Conservation (phyloP, 2,888 invertebrate species). For the Nomada hirtipes region DNA sequence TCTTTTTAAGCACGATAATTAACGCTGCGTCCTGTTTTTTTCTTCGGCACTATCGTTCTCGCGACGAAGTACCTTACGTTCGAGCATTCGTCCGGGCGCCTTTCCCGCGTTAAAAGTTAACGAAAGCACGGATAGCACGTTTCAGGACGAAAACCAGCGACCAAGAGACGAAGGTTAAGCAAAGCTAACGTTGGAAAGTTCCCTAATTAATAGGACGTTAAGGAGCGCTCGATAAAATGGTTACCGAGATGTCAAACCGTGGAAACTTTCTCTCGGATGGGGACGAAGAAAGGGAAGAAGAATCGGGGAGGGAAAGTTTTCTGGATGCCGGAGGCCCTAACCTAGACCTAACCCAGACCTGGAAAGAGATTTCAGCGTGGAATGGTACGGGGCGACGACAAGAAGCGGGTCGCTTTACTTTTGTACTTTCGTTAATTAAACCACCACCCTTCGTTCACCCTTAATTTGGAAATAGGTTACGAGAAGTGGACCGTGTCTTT, state of each 20-base stretch:
- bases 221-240: slow-evolving; percentile 56
- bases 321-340: background rate
- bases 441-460: background rate
- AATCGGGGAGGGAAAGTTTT: slow-evolving; percentile 33
- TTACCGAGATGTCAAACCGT: slow-evolving; percentile 57
- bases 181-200: slow-evolving; percentile 60
- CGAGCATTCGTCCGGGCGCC: background rate
- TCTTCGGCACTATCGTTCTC: slow-evolving; percentile 26
- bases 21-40: slow-evolving; percentile 18
- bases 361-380: slow-evolving; percentile 12
- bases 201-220: slow-evolving; percentile 66
- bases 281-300: slow-evolving; percentile 30
- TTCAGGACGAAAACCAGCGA: background rate
- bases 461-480: slow-evolving; percentile 51
- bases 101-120: slow-evolving; percentile 26
- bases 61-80: slow-evolving; percentile 30
- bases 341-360: slow-evolving; percentile 23
- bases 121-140: slow-evolving; percentile 17
- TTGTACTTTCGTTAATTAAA: slow-evolving; percentile 43
- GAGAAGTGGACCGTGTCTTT: slow-evolving; percentile 13
- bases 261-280: slow-evolving; percentile 24
- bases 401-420: slow-evolving; percentile 15
- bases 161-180: slow-evolving; percentile 35
- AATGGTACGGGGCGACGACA: background rate
- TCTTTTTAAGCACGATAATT: slow-evolving; percentile 44